phyloP scores from a whole-genome alignment of 1,140 invertebrate genomes.

The Papilio glaucus region DNA sequence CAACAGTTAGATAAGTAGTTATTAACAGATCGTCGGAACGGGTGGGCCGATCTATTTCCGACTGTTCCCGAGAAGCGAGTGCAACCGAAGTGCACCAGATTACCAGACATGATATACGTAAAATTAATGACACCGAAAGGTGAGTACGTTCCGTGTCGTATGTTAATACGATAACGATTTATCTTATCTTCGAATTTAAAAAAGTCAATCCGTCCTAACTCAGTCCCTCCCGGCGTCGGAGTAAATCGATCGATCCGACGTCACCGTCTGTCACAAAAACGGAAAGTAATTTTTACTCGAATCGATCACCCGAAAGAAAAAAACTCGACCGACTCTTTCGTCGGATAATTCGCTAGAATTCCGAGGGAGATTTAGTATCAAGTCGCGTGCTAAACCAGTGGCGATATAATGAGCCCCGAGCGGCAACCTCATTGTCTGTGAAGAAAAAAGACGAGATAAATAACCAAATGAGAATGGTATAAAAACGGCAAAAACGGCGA shows the following conservation, averaged over 20 bases:
- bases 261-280: constrained; percentile 57
- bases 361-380: constrained; percentile 77
- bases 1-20: not conserved
- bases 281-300: constrained; percentile 78
- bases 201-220: constrained; percentile 37
- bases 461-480: constrained; percentile 80
- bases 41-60: constrained; percentile 76
- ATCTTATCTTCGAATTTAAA: constrained; percentile 52
- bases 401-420: constrained; percentile 72
- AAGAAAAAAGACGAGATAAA: constrained; percentile 78
- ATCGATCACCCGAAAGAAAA: constrained; percentile 80
- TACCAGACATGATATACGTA: constrained; percentile 68
- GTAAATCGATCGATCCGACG: constrained; percentile 55
- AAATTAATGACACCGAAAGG: constrained; percentile 68
- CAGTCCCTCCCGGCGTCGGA: constrained; percentile 47
- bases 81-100: constrained; percentile 60
- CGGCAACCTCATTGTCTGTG: constrained; percentile 70
- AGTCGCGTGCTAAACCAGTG: constrained; percentile 71
- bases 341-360: constrained; percentile 81
- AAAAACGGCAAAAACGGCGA: constrained; percentile 79
- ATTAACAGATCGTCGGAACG: constrained; percentile 46
- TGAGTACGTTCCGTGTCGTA: constrained; percentile 59
- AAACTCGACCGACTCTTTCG: constrained; percentile 54
- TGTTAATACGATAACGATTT: constrained; percentile 61
- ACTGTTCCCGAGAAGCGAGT: constrained; percentile 61